Conservation (phyloP, 1,140 invertebrate genomes). For the Reticulitermes speratus region DNA sequence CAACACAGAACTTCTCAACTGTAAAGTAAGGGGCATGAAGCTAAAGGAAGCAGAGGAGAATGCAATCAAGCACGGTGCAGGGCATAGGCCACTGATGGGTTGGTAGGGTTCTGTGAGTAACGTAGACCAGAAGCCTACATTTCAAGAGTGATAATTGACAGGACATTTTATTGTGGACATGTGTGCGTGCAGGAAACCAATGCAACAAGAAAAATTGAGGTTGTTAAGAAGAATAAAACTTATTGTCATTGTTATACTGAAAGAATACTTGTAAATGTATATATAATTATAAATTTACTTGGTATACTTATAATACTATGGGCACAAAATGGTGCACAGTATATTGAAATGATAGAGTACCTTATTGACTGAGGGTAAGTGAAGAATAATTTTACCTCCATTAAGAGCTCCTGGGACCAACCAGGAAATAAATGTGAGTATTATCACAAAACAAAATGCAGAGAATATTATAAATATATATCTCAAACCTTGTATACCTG, state of each 20-base stretch:
- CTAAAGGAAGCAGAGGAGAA: neutral
- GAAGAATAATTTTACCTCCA: neutral
- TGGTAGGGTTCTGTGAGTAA: neutral
- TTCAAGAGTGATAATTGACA: neutral
- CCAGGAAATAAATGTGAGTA: neutral
- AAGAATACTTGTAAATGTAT: slow-evolving; percentile 24
- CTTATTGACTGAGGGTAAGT: slow-evolving; percentile 12
- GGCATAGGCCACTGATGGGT: neutral
- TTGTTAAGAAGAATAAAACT: neutral
- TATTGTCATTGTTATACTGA: slow-evolving; percentile 28
- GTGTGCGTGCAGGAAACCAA: neutral
- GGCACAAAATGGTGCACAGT: slow-evolving; percentile 12
- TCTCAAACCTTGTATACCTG: slow-evolving; percentile 33
- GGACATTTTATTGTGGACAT: slow-evolving; percentile 6
- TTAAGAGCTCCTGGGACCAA: neutral
- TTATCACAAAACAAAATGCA: slow-evolving; percentile 20
- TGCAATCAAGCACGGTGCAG: neutral
- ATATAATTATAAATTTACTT: slow-evolving; percentile 27
- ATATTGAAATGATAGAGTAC: slow-evolving; percentile 19
- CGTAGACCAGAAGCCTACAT: neutral
- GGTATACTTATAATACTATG: slow-evolving; percentile 27
- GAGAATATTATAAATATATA: slow-evolving; percentile 17
- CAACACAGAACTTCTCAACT: slow-evolving; percentile 60
- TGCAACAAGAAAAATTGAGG: neutral
- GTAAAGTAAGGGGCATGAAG: slow-evolving; percentile 52